Evolutionary conservation across 2,888 invertebrate genomes (phyloP), one percentile per base, ranked within the genome.

Genomic region (Temnothorax ravouxi): DNA sequence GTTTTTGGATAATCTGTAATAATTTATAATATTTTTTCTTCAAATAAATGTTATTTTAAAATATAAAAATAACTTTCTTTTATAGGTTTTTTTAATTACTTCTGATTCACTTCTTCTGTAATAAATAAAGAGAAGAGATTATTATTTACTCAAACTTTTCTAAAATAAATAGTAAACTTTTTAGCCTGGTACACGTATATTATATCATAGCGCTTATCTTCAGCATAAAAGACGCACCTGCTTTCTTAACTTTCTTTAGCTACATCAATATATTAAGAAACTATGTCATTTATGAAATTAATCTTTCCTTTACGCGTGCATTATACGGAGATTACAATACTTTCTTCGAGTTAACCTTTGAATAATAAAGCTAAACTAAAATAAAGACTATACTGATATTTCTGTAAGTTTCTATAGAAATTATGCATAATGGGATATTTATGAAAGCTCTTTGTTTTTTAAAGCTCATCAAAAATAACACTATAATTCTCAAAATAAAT

Each of bases 251-350:
- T 77, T 77, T 69, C 69, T 54, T 56, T 34, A 21, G 15, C 29
- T 69, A 77, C 54, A 56, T 77, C 54, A 56, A 77, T 77, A 34
- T 34, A 77, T 56, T 69, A 54, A 47, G 38, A 54, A 69, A 77
- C 54, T 77, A 1, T 67, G 77, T 77, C 69, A 44, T 69, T 77
- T 69, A 54, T 56, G 3, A 56, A 67, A 69, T 77, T 77, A 56
- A 56, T 69, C n/a, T 52, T 2, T 44, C 29, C 4, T 47, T n/a
- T 41, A 29, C 29, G 25, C 29, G 47, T 54, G 18, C 52, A 29
- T 21, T n/a, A 18, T 52, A 50, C n/a, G 5, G n/a, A 54, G 15
- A 38, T 50, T 52, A 54, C 18, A 9, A 38, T 52, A 41, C 29
- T 15, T 77, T 64, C 18, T 38, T 41, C 13, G 0, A 29, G 1